These are phyloP conservation scores for Cephalotes varians DNA, from an alignment of 2,888 invertebrate genomes.

Conservation along the genomic window DNA sequence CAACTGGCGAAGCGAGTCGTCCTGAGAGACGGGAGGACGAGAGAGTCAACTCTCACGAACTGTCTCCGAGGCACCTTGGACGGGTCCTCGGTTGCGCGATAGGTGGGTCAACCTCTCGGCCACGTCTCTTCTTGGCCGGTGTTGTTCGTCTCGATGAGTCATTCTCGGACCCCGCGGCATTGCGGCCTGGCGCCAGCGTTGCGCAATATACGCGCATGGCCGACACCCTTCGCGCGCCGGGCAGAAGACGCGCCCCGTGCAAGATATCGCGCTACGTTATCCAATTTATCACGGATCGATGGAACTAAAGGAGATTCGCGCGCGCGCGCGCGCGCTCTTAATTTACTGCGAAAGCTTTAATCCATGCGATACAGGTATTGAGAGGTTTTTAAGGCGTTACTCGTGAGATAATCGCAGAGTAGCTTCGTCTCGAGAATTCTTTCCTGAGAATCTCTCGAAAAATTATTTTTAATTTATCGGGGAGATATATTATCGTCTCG, in stretches of 20 bases:
- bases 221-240: slow-evolving; percentile 70
- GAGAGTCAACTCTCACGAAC: slow-evolving; percentile 76
- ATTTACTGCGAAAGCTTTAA: slow-evolving; percentile 24
- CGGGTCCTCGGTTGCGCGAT: slow-evolving; percentile 78
- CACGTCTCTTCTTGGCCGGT: slow-evolving; percentile 67
- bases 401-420: slow-evolving; percentile 4
- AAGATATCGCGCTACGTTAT: slow-evolving; percentile 44
- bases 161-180: slow-evolving; percentile 79
- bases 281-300: slow-evolving; percentile 48
- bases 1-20: slow-evolving; percentile 64
- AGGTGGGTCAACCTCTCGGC: slow-evolving; percentile 80
- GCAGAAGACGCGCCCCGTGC: slow-evolving; percentile 31
- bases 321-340: slow-evolving; percentile 60
- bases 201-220: slow-evolving; percentile 74
- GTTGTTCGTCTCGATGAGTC: slow-evolving; percentile 82
- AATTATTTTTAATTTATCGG: neutral
- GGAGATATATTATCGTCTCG: neutral
- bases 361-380: slow-evolving; percentile 1
- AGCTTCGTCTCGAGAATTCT: neutral
- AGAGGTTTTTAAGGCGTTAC: slow-evolving; percentile 18
- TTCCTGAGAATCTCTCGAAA: neutral
- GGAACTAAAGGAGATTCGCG: slow-evolving; percentile 58
- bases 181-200: slow-evolving; percentile 83
- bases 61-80: slow-evolving; percentile 81
- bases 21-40: slow-evolving; percentile 60